Evolutionary conservation across 92 coral and sea anemone species (phyloP).

Genomic region (Montipora capitata): DNA sequence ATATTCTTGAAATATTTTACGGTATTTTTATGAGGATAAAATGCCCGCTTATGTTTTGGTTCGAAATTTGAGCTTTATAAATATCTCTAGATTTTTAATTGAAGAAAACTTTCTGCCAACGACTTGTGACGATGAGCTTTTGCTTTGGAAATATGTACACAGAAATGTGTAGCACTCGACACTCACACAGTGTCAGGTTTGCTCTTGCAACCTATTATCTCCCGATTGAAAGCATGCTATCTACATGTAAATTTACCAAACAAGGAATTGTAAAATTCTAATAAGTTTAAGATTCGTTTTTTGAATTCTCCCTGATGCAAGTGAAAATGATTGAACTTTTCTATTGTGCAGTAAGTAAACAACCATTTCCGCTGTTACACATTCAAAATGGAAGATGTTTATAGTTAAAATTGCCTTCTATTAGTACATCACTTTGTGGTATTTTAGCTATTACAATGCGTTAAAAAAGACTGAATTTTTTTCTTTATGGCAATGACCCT

Average conservation of each 20-base stretch:
- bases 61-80: neutral
- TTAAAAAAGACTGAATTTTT: neutral
- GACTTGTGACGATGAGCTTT: conserved; percentile 14
- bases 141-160: conserved; percentile 36
- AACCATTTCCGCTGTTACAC: conserved; percentile 26
- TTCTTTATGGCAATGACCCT: neutral
- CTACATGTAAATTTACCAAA: neutral
- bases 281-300: conserved; percentile 19
- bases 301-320: conserved; percentile 4
- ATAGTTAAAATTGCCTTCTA: conserved; percentile 34
- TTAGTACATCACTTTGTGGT: conserved; percentile 41
- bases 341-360: conserved; percentile 15
- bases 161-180: conserved; percentile 34
- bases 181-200: conserved; percentile 15
- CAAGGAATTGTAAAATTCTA: neutral
- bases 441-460: neutral
- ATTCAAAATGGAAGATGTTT: conserved; percentile 26
- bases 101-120: conserved; percentile 9
- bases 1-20: neutral
- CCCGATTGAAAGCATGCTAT: neutral
- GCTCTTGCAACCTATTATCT: conserved; percentile 11
- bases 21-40: conserved; percentile 2
- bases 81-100: conserved; percentile 11
- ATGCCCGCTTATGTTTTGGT: conserved; percentile 33
- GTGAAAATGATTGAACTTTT: neutral